These are phyloP conservation scores for Lethenteron reissneri DNA, from an alignment of 2,113 vertebrate genomes.

Conservation along the genomic window DNA sequence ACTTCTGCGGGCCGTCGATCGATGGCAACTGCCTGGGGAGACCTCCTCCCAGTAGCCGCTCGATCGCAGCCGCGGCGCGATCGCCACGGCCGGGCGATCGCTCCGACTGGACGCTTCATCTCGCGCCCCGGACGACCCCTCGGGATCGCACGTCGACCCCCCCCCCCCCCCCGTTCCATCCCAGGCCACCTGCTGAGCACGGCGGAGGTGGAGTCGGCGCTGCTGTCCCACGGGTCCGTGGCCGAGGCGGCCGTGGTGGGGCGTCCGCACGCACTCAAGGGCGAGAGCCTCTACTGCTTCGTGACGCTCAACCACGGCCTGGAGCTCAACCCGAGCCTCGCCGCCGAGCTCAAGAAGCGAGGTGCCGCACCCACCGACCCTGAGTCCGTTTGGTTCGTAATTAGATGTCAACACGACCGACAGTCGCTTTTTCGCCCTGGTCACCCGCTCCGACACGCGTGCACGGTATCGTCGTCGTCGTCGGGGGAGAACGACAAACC, in stretches of 20 bases:
- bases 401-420: neutral
- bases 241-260: conserved; percentile 70
- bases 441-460: too few species aligned
- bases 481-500: too few species aligned
- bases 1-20: too few species aligned
- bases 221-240: conserved; percentile 44
- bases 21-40: too few species aligned
- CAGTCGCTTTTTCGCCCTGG: too few species aligned
- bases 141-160: too few species aligned
- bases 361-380: conserved; percentile 21
- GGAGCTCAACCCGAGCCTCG: conserved; percentile 30
- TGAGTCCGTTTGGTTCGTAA: neutral
- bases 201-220: conserved; percentile 73
- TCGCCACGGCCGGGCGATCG: too few species aligned
- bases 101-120: too few species aligned
- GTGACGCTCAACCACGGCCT: conserved; percentile 55
- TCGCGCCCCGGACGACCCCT: too few species aligned
- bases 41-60: too few species aligned
- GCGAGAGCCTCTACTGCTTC: conserved; percentile 88
- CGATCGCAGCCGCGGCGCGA: too few species aligned
- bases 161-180: conserved; percentile 7
- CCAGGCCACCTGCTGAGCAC: conserved; percentile 80
- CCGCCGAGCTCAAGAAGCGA: conserved; percentile 51
- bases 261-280: conserved; percentile 63
- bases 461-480: too few species aligned